phyloP scores from a whole-genome alignment of 2,113 vertebrate species.

The Copsychus sechellarum region DNA sequence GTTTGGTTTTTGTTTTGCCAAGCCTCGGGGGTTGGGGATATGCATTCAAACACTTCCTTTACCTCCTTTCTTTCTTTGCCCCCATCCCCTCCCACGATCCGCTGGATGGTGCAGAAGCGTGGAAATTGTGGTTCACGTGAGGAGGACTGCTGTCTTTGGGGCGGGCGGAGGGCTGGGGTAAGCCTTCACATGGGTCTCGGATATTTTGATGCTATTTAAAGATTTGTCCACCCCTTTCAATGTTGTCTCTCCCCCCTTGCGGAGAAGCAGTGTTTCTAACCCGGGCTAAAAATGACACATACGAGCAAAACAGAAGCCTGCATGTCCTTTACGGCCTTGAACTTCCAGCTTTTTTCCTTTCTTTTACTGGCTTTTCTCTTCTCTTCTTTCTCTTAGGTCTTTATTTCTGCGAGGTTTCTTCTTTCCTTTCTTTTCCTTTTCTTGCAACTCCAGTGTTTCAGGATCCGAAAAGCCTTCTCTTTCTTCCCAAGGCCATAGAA shows the following conservation, averaged over 20 bases:
- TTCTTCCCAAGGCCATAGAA: neutral
- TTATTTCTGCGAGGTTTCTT: neutral
- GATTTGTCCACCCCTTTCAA: neutral
- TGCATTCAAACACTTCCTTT: neutral
- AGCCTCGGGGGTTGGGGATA: neutral
- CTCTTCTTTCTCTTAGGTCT: too few relatives aligned
- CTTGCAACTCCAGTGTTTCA: neutral
- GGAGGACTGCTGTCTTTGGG: neutral
- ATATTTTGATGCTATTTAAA: conserved; percentile 49
- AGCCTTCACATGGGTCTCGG: neutral
- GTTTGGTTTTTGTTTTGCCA: conserved; percentile 12
- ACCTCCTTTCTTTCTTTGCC: neutral
- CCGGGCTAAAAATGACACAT: conserved; percentile 36
- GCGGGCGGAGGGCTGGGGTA: neutral
- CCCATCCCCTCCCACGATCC: neutral
- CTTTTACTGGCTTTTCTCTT: neutral
- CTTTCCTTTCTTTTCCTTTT: neutral
- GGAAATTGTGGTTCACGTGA: neutral
- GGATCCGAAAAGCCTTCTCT: neutral
- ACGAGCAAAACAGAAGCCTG: neutral
- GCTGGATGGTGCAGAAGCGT: neutral
- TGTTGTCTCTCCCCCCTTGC: neutral
- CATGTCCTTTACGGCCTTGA: neutral
- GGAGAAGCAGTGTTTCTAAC: conserved; percentile 10
- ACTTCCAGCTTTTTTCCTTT: neutral